These are phyloP conservation scores for Mustelus asterias DNA, from an alignment of 2,113 vertebrate genomes.

Conservation along the genomic window DNA sequence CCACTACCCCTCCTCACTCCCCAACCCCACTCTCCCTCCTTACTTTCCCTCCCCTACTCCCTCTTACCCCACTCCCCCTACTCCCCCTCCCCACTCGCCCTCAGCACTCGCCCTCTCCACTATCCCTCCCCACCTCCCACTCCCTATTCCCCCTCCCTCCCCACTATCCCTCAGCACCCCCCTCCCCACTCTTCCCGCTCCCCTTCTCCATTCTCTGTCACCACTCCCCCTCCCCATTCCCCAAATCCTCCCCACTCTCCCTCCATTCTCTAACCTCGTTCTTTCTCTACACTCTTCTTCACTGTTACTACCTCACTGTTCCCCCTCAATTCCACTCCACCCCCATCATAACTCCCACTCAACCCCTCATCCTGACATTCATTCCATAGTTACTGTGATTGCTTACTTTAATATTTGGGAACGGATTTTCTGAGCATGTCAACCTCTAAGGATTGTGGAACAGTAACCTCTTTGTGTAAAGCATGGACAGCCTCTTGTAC, in stretches of 20 bases:
- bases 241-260: too few relatives aligned
- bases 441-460: background rate
- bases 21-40: too few relatives aligned
- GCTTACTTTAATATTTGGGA: too few relatives aligned
- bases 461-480: too few relatives aligned
- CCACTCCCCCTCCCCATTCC: too few relatives aligned
- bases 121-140: background rate
- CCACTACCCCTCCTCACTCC: background rate
- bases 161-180: too few relatives aligned
- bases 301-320: too few relatives aligned
- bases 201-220: too few relatives aligned
- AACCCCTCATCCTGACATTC: background rate
- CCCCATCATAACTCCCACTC: background rate
- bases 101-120: background rate
- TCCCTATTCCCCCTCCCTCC: background rate
- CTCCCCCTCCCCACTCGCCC: background rate
- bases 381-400: background rate
- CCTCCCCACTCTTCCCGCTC: background rate
- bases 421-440: background rate
- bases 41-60: too few relatives aligned
- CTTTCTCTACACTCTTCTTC: background rate
- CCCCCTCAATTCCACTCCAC: background rate
- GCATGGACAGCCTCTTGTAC: background rate
- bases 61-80: background rate
- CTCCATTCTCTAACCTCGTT: background rate